These are phyloP conservation scores for Neodiprion lecontei DNA, from an alignment of 1,140 invertebrate genomes.

Conservation along the genomic window DNA sequence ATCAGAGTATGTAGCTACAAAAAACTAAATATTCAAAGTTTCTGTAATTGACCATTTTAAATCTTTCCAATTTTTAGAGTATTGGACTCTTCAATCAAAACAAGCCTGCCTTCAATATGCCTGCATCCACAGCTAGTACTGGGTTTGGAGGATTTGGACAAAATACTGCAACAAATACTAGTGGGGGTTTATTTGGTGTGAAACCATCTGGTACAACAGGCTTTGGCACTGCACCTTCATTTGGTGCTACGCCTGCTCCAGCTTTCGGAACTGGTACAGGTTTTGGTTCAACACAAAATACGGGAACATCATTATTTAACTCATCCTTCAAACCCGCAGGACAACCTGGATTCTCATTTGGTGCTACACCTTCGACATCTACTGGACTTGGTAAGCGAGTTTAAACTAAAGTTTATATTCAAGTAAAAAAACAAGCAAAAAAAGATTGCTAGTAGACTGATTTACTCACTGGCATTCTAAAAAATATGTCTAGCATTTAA, in stretches of 20 bases:
- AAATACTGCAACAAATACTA: constrained; percentile 50
- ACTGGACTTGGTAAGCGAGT: constrained; percentile 44
- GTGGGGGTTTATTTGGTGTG: constrained; percentile 54
- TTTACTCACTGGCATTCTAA: constrained; percentile 5
- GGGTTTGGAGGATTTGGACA: constrained; percentile 63
- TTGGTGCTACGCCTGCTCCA: constrained; percentile 58
- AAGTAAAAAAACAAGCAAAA: background rate
- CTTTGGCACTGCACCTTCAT: constrained; percentile 65
- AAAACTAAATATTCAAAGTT: background rate
- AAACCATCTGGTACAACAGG: constrained; percentile 56
- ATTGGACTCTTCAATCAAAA: constrained; percentile 61
- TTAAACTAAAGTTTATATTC: constrained; percentile 27
- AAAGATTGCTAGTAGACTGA: background rate
- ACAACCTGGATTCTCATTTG: constrained; percentile 60
- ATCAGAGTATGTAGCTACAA: background rate
- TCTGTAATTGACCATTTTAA: background rate
- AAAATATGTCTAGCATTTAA: constrained; percentile 18
- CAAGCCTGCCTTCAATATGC: constrained; percentile 58
- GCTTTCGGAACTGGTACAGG: constrained; percentile 58
- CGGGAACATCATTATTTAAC: constrained; percentile 62
- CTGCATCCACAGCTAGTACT: constrained; percentile 51
- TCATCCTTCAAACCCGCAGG: constrained; percentile 56
- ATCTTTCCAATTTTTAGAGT: constrained; percentile 36
- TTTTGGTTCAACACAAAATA: constrained; percentile 55
- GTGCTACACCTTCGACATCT: constrained; percentile 57